Evolutionary conservation across 1,140 invertebrate genomes (phyloP).

Genomic region (Cyrtorhinus lividipennis): DNA sequence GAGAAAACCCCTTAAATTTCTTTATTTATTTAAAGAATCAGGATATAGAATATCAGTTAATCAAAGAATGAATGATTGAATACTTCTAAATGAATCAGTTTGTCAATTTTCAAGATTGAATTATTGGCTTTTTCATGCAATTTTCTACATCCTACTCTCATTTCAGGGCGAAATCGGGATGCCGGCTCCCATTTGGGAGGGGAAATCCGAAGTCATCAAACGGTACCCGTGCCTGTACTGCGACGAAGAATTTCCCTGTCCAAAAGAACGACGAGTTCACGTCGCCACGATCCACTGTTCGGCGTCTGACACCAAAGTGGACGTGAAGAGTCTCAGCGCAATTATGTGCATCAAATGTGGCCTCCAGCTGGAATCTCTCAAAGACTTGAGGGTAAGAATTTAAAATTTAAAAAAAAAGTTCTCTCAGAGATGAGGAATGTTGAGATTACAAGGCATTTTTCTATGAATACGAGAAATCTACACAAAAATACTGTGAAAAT

Average conservation of each 20-base stretch:
- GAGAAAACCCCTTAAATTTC: too few species aligned
- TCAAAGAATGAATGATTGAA: too few species aligned
- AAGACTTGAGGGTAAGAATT: constrained; percentile 13
- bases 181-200: constrained; percentile 3
- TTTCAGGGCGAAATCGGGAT: constrained; percentile 5
- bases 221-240: constrained; percentile 31
- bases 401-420: too few species aligned
- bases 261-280: constrained; percentile 49
- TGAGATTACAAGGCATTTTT: too few species aligned
- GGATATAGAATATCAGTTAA: too few species aligned
- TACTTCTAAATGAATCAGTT: too few species aligned
- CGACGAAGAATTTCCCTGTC: constrained; percentile 42
- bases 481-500: too few species aligned
- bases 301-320: constrained; percentile 9
- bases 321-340: constrained; percentile 1
- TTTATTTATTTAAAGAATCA: too few species aligned
- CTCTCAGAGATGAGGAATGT: too few species aligned
- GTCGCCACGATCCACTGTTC: constrained; percentile 33
- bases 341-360: constrained; percentile 20
- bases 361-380: constrained; percentile 15
- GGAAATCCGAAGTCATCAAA: neutral
- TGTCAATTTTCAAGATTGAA: too few species aligned
- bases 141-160: constrained; percentile 5
- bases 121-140: too few species aligned
- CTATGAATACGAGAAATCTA: too few species aligned